A percentile compares a stretch with the other conserved stretches of the same genome.
Conservation (phyloP, 2,113 vertebrate species). For the Caranx melampygus region DNA sequence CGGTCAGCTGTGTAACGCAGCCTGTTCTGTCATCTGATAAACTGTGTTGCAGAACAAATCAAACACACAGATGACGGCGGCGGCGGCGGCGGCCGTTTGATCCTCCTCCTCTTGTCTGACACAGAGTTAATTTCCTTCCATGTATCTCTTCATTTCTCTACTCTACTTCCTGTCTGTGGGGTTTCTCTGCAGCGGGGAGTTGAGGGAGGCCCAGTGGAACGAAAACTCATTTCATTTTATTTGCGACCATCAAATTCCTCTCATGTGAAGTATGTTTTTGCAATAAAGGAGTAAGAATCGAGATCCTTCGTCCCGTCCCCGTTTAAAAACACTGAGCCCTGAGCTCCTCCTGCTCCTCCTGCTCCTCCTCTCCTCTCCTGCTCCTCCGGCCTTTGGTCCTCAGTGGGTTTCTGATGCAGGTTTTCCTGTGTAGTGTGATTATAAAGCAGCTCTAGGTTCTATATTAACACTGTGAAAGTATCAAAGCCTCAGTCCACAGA, state of each 20-base stretch:
- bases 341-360: too few relatives aligned
- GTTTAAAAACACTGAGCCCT: too few relatives aligned
- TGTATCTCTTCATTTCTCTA: constrained; percentile 23
- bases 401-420: not conserved
- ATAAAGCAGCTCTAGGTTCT: too few relatives aligned
- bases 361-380: not conserved
- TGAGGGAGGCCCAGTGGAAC: not conserved
- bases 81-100: not conserved
- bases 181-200: not conserved
- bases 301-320: too few relatives aligned
- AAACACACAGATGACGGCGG: not conserved
- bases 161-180: constrained; percentile 20
- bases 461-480: too few relatives aligned
- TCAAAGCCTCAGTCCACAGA: too few relatives aligned
- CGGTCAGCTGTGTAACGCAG: not conserved
- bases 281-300: too few relatives aligned
- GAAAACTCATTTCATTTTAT: not conserved
- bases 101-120: constrained; percentile 17
- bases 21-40: not conserved
- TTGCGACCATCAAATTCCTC: not conserved
- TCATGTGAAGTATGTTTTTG: too few relatives aligned
- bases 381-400: too few relatives aligned
- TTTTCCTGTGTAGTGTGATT: too few relatives aligned
- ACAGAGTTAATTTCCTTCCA: constrained; percentile 43
- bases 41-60: constrained; percentile 18